Evolutionary conservation across 2,888 invertebrate genomes (phyloP).

Genomic region (Aspidiotus destructor): DNA sequence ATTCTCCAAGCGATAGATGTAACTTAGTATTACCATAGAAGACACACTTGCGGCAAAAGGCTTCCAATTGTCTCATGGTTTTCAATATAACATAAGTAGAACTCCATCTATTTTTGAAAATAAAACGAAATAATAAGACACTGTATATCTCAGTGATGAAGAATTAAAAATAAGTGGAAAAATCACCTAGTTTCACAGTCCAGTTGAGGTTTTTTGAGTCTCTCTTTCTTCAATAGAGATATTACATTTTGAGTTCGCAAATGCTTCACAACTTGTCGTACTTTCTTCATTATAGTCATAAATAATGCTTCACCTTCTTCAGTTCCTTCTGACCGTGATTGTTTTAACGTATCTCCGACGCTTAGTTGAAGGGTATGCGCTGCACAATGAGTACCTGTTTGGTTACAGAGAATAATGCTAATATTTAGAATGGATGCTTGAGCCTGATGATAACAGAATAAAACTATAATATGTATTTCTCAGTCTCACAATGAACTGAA

Average conservation of each 20-base stretch:
- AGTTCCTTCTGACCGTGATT: neutral
- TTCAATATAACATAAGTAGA: conserved; percentile 1
- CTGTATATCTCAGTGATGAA: neutral
- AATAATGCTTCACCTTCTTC: no score
- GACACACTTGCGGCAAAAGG: neutral
- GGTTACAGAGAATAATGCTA: neutral
- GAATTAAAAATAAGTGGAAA: no score
- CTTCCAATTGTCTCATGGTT: neutral
- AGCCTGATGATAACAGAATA: neutral
- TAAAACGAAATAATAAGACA: conserved; percentile 3
- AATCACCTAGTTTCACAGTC: neutral
- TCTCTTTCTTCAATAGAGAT: no score
- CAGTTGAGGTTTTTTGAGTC: no score
- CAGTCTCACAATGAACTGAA: no score
- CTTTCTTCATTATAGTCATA: neutral
- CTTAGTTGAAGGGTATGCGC: conserved; percentile 16
- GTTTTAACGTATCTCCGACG: conserved; percentile 6
- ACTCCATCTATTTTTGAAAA: conserved; percentile 6
- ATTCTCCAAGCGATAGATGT: neutral
- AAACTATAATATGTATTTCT: no score
- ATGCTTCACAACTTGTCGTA: neutral
- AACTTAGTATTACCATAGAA: neutral
- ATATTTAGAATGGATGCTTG: neutral
- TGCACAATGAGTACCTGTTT: conserved; percentile 1
- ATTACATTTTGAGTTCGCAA: neutral